Evolutionary conservation across 2,797 vertebrate species (phyloP).

Genomic region (Alca torda): DNA sequence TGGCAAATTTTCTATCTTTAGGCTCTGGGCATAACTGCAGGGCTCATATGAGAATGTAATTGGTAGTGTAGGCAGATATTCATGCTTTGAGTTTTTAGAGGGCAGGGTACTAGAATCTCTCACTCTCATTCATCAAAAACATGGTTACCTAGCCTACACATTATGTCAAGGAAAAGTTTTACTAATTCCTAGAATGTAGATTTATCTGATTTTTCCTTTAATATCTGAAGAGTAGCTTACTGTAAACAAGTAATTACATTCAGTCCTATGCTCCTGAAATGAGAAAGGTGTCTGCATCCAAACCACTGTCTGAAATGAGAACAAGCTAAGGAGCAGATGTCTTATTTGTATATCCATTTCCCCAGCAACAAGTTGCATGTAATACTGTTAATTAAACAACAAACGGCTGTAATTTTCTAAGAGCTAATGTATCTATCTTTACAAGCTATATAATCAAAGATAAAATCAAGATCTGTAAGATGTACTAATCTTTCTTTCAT

Average conservation of each 20-base stretch:
- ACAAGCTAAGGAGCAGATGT: not conserved
- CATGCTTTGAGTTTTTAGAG: not conserved
- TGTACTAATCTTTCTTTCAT: not conserved
- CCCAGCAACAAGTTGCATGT: not conserved
- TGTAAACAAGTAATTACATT: not conserved
- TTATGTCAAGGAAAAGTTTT: not conserved
- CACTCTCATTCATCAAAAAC: not conserved
- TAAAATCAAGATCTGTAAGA: not conserved
- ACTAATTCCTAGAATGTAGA: not conserved
- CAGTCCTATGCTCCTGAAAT: not conserved
- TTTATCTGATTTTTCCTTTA: not conserved
- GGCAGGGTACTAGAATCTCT: not conserved
- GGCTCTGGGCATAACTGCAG: not conserved
- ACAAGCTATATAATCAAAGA: not conserved
- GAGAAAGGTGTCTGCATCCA: not conserved
- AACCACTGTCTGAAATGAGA: not conserved
- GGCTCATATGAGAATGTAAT: not conserved
- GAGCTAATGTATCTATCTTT: not conserved
- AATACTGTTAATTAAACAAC: not conserved
- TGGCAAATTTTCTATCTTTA: not conserved
- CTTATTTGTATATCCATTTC: not conserved
- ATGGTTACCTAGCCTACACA: not conserved
- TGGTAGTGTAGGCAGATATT: not conserved
- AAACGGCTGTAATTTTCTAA: not conserved
- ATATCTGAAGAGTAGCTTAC: not conserved